Evolutionary conservation across 1,140 invertebrate genomes (phyloP), one percentile per base, ranked within the genome.

Genomic region (Bombus pascuorum): DNA sequence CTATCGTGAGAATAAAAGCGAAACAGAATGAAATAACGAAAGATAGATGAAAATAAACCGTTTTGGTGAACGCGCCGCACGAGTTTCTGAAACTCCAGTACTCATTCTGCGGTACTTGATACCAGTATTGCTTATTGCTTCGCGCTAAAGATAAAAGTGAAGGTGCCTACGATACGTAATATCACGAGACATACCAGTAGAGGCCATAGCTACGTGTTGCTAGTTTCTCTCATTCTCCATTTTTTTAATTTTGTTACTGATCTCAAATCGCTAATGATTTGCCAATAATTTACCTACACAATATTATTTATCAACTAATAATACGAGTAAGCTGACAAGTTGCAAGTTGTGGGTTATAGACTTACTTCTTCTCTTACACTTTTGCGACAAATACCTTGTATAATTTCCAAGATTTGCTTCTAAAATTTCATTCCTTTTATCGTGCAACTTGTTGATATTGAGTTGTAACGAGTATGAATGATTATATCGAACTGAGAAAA

Each of bases 81-180:
- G 87, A 89, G 66, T 77, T 70, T 44, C 77, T 73, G 68, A 89
- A 84, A 90, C 77, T 89, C 85, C 81, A 89, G 84, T 89, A 89
- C 77, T 89, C 85, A 81, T 86, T 53, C 81, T 68, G 42, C 68
- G 72, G 72, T 53, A 85, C 80, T 88, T 78, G 81, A 81, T 53
- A 53, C 18, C 47, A 86, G 32, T 25, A 25, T 34, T 53, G 18
- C 47, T 53, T 53, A 37, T 34, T 39, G 32, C 68, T 25, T 70
- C 22, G 34, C 22, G 4, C 8, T 28, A 37, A 39, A 70, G 37
- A 39, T 70, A 39, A 28, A 70, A 39, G 13, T 25, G 34, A 22
- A 68, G 66, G 6, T n/a, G 68, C 37, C 32, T 34, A 39, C 3
- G 8, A 66, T 18, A 22, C 18, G 9, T 70, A 39, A 70, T 10